These are phyloP conservation scores for Anoplopoma fimbria DNA, from an alignment of 2,113 vertebrate genomes.

Conservation along the genomic window DNA sequence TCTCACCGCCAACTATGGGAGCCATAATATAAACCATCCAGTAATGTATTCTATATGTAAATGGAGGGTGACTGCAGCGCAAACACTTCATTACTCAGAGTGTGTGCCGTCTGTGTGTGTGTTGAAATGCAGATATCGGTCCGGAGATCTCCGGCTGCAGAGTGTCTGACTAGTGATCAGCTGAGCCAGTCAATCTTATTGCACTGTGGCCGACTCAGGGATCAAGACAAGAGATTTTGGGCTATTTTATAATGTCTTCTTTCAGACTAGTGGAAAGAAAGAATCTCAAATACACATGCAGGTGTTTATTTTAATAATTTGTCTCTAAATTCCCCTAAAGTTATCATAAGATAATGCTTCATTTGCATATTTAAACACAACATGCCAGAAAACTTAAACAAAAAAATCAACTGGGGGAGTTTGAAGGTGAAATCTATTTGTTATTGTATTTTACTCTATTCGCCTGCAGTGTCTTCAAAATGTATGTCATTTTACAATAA, in stretches of 20 bases:
- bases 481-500: too few species aligned
- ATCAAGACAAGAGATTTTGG: neutral
- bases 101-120: neutral
- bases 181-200: slow-evolving; percentile 21
- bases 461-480: too few species aligned
- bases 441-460: too few species aligned
- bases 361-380: too few species aligned
- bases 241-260: too few species aligned
- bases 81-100: slow-evolving; percentile 70
- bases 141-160: slow-evolving; percentile 30
- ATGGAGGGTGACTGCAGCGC: slow-evolving; percentile 58
- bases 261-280: too few species aligned
- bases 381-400: too few species aligned
- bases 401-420: too few species aligned
- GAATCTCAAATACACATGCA: too few species aligned
- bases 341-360: neutral
- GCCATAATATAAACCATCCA: slow-evolving; percentile 60
- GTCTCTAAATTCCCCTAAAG: neutral
- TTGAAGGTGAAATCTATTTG: too few species aligned
- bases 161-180: slow-evolving; percentile 21
- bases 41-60: slow-evolving; percentile 76
- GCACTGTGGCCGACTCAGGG: neutral
- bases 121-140: slow-evolving; percentile 24
- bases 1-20: slow-evolving; percentile 46
- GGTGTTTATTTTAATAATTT: too few species aligned